phyloP scores from a whole-genome alignment of 2,797 vertebrate species.

The Pogonophryne albipinna region DNA sequence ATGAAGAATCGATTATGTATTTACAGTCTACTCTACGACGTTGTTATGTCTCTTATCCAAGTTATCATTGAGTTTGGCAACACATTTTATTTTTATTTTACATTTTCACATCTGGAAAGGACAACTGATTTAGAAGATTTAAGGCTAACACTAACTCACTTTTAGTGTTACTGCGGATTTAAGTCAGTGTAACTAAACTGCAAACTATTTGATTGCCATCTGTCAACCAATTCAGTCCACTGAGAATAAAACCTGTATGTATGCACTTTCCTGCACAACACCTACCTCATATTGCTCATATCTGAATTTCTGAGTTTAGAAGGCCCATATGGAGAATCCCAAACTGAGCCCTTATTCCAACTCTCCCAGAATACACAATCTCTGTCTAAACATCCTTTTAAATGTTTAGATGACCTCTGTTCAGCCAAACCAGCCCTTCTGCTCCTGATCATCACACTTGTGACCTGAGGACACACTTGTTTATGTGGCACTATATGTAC shows the following conservation, averaged over 20 bases:
- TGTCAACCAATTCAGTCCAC: background rate
- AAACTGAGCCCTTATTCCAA: conserved; percentile 51
- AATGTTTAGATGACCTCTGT: conserved; percentile 1
- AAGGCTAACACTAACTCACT: background rate
- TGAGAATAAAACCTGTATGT: background rate
- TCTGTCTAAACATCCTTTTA: conserved; percentile 73
- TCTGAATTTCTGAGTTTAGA: conserved; percentile 3
- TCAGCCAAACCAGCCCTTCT: conserved; percentile 35
- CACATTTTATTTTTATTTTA: background rate
- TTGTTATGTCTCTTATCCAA: background rate
- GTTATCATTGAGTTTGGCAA: background rate
- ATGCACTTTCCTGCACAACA: conserved; percentile 10
- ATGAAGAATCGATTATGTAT: background rate
- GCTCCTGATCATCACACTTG: conserved; percentile 49
- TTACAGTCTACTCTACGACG: background rate
- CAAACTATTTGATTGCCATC: background rate
- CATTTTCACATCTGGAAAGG: background rate
- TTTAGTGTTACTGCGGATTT: background rate
- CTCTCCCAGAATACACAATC: conserved; percentile 55
- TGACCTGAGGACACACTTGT: conserved; percentile 49
- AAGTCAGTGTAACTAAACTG: background rate
- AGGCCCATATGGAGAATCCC: conserved; percentile 61
- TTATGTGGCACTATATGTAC: conserved; percentile 13
- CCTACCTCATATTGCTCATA: background rate
- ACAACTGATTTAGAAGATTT: background rate